Conservation (phyloP, 2,888 invertebrate genomes). For the Celastrina argiolus region DNA sequence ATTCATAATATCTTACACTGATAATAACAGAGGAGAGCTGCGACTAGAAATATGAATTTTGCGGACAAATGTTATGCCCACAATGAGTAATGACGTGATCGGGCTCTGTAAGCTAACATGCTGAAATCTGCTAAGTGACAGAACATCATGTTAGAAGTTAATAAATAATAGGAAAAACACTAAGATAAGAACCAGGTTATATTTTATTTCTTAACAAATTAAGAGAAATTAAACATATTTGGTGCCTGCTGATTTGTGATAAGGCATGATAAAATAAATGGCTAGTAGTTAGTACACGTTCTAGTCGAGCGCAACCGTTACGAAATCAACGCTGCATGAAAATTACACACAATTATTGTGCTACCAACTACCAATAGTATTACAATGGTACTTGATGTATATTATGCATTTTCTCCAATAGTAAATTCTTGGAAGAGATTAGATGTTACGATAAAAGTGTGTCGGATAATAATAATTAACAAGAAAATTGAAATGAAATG, state of each 20-base stretch:
- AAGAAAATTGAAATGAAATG: not conserved
- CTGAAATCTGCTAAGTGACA: conserved; percentile 61
- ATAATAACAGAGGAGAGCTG: conserved; percentile 55
- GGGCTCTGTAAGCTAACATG: conserved; percentile 50
- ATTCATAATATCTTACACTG: conserved; percentile 57
- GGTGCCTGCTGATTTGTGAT: conserved; percentile 28
- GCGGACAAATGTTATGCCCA: conserved; percentile 45
- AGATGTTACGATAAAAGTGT: not conserved
- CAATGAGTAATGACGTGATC: conserved; percentile 49
- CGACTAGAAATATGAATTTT: conserved; percentile 51
- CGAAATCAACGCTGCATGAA: conserved; percentile 74
- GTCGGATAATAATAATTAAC: not conserved
- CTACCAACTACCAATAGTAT: conserved; percentile 27
- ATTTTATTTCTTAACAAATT: not conserved
- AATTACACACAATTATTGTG: conserved; percentile 40
- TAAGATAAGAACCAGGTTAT: conserved; percentile 32
- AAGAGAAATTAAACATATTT: not conserved
- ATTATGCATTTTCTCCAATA: not conserved
- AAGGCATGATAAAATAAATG: conserved; percentile 51
- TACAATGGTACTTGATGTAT: conserved; percentile 24
- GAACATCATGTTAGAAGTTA: conserved; percentile 68
- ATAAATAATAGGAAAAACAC: conserved; percentile 66
- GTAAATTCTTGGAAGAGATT: not conserved
- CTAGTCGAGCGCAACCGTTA: conserved; percentile 75
- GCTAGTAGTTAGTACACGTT: conserved; percentile 69